Evolutionary conservation across 53 echinoderm and acorn worm genomes (phyloP).

Genomic region (Glandiceps talaboti): DNA sequence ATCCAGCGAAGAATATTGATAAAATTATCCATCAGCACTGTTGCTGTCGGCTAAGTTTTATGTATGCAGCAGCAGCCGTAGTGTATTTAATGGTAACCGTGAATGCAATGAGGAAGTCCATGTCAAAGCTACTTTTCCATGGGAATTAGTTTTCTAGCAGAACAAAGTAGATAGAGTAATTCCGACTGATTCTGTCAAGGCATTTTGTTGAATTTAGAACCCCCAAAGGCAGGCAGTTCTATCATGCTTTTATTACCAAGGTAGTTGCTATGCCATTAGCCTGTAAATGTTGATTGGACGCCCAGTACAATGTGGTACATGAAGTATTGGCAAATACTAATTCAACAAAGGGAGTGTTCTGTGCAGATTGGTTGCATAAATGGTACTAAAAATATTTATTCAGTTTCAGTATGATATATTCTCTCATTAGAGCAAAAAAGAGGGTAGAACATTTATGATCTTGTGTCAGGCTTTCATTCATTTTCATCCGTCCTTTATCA

Average conservation of each 20-base stretch:
- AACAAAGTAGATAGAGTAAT: background rate
- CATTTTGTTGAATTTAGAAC: background rate
- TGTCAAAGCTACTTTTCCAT: background rate
- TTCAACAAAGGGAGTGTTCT: background rate
- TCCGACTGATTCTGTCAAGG: background rate
- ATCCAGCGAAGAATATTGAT: background rate
- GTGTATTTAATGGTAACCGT: conserved; percentile 6
- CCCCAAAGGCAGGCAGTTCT: background rate
- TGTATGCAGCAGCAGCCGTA: background rate
- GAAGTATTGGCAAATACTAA: background rate
- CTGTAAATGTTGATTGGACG: background rate
- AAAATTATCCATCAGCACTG: background rate
- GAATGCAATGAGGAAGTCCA: conserved; percentile 3
- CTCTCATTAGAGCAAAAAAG: background rate
- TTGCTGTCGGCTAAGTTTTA: background rate
- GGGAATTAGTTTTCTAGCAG: background rate
- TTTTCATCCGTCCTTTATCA: background rate
- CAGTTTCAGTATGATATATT: background rate
- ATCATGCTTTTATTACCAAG: background rate
- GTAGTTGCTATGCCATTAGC: background rate
- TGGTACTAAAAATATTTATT: background rate
- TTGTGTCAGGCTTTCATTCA: background rate
- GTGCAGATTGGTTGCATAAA: background rate
- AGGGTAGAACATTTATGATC: background rate
- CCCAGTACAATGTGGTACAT: background rate